Conservation (phyloP, 2,797 vertebrate genomes). For the Argya squamiceps region DNA sequence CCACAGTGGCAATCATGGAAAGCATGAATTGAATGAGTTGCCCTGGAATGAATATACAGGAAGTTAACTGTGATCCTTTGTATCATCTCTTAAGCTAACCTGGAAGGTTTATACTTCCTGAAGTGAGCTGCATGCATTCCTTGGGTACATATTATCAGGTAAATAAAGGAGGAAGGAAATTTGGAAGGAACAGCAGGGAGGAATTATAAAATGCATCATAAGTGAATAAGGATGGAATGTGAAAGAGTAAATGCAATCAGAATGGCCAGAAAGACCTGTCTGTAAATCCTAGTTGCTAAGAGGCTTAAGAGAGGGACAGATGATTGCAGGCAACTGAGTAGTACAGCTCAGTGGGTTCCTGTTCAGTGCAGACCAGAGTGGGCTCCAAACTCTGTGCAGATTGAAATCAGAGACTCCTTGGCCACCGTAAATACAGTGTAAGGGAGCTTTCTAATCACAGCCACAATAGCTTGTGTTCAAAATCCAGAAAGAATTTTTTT, state of each 20-base stretch:
- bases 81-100: not conserved
- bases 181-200: not conserved
- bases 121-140: not conserved
- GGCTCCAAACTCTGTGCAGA: not conserved
- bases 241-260: not conserved
- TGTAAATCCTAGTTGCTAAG: not conserved
- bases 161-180: not conserved
- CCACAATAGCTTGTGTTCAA: not conserved
- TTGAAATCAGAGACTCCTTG: not conserved
- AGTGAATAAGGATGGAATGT: not conserved
- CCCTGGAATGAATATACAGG: not conserved
- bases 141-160: not conserved
- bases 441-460: not conserved
- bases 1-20: not conserved
- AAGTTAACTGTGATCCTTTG: not conserved
- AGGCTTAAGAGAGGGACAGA: not conserved
- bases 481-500: not conserved
- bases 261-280: not conserved
- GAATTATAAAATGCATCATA: not conserved
- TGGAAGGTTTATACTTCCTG: not conserved
- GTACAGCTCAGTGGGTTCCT: not conserved
- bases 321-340: not conserved
- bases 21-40: not conserved
- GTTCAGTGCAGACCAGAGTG: not conserved
- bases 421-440: not conserved